Evolutionary conservation across 2,797 vertebrate species (phyloP).

Genomic region (Betta splendens): DNA sequence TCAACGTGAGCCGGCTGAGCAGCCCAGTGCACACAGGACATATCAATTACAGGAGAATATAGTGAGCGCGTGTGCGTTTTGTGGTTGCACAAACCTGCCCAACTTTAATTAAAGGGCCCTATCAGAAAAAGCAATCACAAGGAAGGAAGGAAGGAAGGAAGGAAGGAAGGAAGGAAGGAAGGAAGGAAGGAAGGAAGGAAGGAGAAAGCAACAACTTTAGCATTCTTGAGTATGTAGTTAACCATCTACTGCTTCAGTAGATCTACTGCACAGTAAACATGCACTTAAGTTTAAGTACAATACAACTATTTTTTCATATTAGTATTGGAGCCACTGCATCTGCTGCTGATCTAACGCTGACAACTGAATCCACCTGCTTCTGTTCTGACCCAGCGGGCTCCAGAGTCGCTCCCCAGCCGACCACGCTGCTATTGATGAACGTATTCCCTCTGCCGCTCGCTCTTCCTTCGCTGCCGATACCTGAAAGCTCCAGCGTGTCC

Average conservation of each 20-base stretch:
- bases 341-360: slow-evolving; percentile 6
- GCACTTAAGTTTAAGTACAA: too few species aligned
- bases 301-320: too few species aligned
- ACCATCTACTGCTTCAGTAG: too few species aligned
- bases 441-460: slow-evolving; percentile 50
- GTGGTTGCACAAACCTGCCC: slow-evolving; percentile 23
- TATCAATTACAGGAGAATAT: slow-evolving; percentile 52
- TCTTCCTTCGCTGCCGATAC: slow-evolving; percentile 39
- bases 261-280: too few species aligned
- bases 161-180: not conserved
- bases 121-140: slow-evolving; percentile 1
- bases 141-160: slow-evolving; percentile 3
- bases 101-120: slow-evolving; percentile 1
- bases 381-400: slow-evolving; percentile 28
- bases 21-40: slow-evolving; percentile 34
- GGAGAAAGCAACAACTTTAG: too few species aligned
- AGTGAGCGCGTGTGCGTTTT: slow-evolving; percentile 15
- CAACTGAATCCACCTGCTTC: slow-evolving; percentile 20
- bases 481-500: slow-evolving; percentile 52
- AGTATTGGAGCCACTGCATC: slow-evolving; percentile 3
- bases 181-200: slow-evolving; percentile 3
- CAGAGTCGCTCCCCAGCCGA: slow-evolving; percentile 15
- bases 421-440: slow-evolving; percentile 33
- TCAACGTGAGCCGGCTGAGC: slow-evolving; percentile 41
- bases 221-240: too few species aligned